Base-by-base conservation (phyloP, 2,888 invertebrate species). In the Hemithea aestivaria region DNA sequence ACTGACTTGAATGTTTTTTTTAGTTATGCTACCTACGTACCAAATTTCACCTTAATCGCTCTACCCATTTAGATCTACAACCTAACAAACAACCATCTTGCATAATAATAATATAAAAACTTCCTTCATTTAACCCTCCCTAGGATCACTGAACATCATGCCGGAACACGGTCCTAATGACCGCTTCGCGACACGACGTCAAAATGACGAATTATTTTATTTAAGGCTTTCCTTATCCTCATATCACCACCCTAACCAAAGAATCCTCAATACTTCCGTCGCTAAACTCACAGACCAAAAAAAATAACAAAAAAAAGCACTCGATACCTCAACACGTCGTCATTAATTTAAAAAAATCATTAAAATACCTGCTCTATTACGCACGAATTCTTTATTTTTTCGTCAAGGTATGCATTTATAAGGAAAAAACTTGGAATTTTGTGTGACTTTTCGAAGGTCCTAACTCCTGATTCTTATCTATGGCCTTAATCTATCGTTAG, bases 361-460 rank as follows among this genome's bases (percentile, higher is more conserved):
- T 83, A 84, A 84, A 83, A 83, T 83, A 65, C 71, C 76, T 74
- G 41, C 57, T 56, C 73, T 76, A 74, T 78, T 76, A 79, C 74
- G 45, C 40, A 45, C 25, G 56, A 71, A 78, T 79, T 75, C 62
- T 62, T 62, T 53, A 40, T 42, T 73, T 69, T 74, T 73, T 67
- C 61, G 62, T 64, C 56, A 57, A 63, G 53, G 62, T n/a, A n/a
- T n/a, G n/a, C n/a, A 58, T 53, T 67, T 70, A 65, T 57, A 55
- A 59, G 47, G 51, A 58, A 59, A 51, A 62, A 62, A 65, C 56
- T 60, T 2, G 58, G 48, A 42, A 46, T 46, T 29, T 47, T 21
- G 7, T 20, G 31, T 16, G 11, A 26, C 31, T 40, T 35, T 22
- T 26, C 7, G 7, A 32, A 22, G 22, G 9, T 27, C 10, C n/a